Base-by-base conservation (phyloP, 2,113 vertebrate genomes). In the Lichenostomus cassidix region DNA sequence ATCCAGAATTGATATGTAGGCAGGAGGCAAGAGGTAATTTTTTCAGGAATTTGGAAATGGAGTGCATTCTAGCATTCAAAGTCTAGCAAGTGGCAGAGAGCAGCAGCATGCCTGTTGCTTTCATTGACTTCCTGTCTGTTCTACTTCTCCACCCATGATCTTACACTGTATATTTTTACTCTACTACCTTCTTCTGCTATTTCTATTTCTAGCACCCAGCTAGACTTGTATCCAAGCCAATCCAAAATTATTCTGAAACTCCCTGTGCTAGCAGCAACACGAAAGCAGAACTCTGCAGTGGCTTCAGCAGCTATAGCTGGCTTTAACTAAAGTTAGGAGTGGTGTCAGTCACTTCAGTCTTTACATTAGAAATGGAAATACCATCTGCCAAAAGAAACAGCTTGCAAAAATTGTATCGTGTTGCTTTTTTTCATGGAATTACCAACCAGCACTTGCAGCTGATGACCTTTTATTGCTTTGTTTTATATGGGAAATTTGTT, bases 161-260 rank as follows among this genome's bases (percentile, higher is more conserved):
- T 83, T 90, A 33, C 58, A 17, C 67, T 47, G 86, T 33, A 5
- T 94, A 94, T 96, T 97, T 96, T 96, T 83, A 85, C 87, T 77
- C 88, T 49, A 25, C 84, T 87, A 91, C 78, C 68, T 92, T 83
- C 94, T 96, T 97, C 97, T 96, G 97, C 97, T 95, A 97, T 96
- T 97, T 95, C 95, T 97, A 93, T 97, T 96, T 96, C 89, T 76
- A 86, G 96, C 68, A 70, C 79, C 46, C 87, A 91, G 87, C 95
- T 95, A 96, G 94, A 96, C 92, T 96, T 94, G 94, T 86, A 90
- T 94, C 94, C 89, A 80, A 85, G 92, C 96, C 92, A 95, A 83
- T 83, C 92, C 89, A 95, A 84, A 92, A 79, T 87, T 92, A 93
- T 94, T 95, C 90, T 86, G 87, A 95, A 95, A 94, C 91, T 95